Conservation (phyloP, 2,113 vertebrate species). For the Pao palembangensis region DNA sequence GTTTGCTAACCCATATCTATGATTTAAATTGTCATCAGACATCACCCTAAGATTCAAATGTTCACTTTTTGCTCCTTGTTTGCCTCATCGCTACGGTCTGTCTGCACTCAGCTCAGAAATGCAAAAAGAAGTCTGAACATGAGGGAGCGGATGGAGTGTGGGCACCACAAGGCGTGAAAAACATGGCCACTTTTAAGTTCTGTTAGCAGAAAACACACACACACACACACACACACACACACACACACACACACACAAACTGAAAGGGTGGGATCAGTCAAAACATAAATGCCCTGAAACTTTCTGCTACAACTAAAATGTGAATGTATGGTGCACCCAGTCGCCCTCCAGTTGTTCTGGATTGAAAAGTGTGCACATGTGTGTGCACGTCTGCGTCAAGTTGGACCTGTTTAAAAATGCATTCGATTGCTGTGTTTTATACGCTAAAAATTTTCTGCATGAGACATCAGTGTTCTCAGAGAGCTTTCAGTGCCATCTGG, state of each 20-base stretch:
- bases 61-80: neutral
- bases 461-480: slow-evolving; percentile 16
- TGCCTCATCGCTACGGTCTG: neutral
- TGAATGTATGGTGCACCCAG: slow-evolving; percentile 6
- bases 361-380: neutral
- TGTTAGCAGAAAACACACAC: neutral
- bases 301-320: neutral
- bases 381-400: neutral
- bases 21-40: too few relatives aligned
- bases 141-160: slow-evolving; percentile 18
- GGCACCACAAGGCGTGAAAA: slow-evolving; percentile 16
- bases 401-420: slow-evolving; percentile 28
- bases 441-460: slow-evolving; percentile 20
- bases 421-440: slow-evolving; percentile 14
- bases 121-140: slow-evolving; percentile 2
- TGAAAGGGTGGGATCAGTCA: neutral
- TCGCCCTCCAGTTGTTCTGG: neutral
- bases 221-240: too few relatives aligned
- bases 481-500: slow-evolving; percentile 42
- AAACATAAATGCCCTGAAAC: neutral
- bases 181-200: neutral
- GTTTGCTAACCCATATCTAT: too few relatives aligned
- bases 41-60: too few relatives aligned
- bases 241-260: too few relatives aligned
- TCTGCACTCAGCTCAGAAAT: neutral